A percentile compares a stretch with the other conserved stretches of the same genome.
These are phyloP conservation scores for Nezara viridula DNA, from an alignment of 2,888 invertebrate genomes.

Conservation along the genomic window DNA sequence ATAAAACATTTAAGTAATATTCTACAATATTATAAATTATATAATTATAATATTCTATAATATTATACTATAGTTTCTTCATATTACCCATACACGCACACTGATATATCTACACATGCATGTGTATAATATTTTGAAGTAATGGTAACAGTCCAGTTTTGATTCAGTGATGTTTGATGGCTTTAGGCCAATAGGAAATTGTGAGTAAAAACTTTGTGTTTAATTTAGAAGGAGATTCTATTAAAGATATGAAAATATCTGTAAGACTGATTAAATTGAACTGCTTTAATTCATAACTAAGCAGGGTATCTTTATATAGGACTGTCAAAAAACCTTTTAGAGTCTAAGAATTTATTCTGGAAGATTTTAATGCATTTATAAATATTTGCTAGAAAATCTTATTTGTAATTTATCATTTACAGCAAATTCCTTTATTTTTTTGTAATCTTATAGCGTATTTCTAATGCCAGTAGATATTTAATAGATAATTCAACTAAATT, in stretches of 20 bases:
- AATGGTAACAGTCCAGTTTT: neutral
- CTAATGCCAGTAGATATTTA: neutral
- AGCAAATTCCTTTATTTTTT: neutral
- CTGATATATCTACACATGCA: neutral
- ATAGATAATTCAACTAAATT: too few species aligned
- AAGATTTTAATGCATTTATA: neutral
- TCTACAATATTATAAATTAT: too few species aligned
- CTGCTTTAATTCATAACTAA: constrained; percentile 26
- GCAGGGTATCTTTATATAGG: constrained; percentile 25
- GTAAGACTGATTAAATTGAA: constrained; percentile 20
- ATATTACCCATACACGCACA: neutral
- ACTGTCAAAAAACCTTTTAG: neutral
- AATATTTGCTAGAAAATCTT: neutral
- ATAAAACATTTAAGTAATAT: too few species aligned
- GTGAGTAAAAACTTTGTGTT: neutral
- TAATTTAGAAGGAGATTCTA: neutral
- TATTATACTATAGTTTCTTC: neutral
- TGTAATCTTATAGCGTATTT: neutral
- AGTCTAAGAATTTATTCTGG: neutral
- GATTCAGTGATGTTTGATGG: neutral
- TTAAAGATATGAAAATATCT: neutral
- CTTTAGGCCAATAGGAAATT: neutral
- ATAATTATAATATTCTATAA: neutral
- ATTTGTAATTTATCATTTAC: neutral
- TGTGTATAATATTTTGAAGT: neutral